Percentiles rank a stretch among this genome's conserved stretches.
Conservation (phyloP, 2,113 vertebrate genomes). For the Onychorhynchus coronatus region DNA sequence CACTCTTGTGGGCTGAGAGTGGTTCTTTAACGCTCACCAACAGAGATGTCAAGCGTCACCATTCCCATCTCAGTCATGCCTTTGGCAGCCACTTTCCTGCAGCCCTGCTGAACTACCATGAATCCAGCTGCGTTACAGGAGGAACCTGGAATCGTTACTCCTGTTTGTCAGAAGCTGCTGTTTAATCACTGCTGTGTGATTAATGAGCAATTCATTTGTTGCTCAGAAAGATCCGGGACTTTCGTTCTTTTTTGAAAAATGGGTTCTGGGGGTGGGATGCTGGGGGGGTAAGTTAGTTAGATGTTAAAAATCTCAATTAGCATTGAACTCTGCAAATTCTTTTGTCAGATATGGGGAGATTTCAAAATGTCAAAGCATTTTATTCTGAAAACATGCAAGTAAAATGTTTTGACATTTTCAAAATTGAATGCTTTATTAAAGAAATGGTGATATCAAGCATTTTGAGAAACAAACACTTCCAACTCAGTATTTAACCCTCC, state of each 20-base stretch:
- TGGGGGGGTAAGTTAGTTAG: background rate
- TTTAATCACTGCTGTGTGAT: background rate
- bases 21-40: background rate
- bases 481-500: background rate
- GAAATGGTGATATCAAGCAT: background rate
- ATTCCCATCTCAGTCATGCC: background rate
- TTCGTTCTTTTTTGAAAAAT: background rate
- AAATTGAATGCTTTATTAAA: background rate
- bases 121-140: background rate
- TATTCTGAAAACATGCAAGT: background rate
- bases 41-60: background rate
- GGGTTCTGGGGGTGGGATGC: rapidly evolving
- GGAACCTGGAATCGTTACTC: background rate
- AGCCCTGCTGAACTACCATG: rapidly evolving
- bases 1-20: too few relatives aligned
- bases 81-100: background rate
- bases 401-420: slow-evolving; percentile 29
- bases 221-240: background rate
- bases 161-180: background rate
- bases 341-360: background rate
- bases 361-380: background rate
- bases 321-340: background rate
- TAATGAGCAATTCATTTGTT: background rate
- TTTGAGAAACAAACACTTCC: background rate
- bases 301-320: background rate